phyloP scores from a whole-genome alignment of 2,888 invertebrate species.

The Amphiduros pacificus region DNA sequence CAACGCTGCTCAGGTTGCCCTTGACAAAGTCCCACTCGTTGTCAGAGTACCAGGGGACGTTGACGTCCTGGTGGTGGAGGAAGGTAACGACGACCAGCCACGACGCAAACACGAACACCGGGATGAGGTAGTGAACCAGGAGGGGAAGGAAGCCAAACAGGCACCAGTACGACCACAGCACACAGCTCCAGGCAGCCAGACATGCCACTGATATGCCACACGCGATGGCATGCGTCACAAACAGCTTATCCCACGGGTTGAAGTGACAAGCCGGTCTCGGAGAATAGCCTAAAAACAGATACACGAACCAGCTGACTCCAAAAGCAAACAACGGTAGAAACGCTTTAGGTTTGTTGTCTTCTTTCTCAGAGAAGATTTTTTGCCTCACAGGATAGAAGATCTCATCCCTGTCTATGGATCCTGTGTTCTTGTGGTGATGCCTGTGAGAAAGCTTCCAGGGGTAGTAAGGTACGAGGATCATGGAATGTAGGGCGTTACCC shows the following conservation, averaged over 20 bases:
- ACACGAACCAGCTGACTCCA: slow-evolving; percentile 48
- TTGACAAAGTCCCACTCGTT: slow-evolving; percentile 49
- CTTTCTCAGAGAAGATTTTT: not conserved
- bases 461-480: slow-evolving; percentile 50
- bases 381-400: slow-evolving; percentile 53
- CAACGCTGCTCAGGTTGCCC: slow-evolving; percentile 55
- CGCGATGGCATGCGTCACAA: slow-evolving; percentile 30
- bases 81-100: slow-evolving; percentile 53
- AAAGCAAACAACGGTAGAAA: slow-evolving; percentile 29
- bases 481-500: slow-evolving; percentile 46
- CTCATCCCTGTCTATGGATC: slow-evolving; percentile 54
- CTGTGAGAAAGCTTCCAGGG: slow-evolving; percentile 52
- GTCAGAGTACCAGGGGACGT: slow-evolving; percentile 52
- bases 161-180: slow-evolving; percentile 32
- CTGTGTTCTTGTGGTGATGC: slow-evolving; percentile 51
- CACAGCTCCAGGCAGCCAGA: slow-evolving; percentile 32
- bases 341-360: not conserved
- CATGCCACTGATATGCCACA: slow-evolving; percentile 32
- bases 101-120: slow-evolving; percentile 46
- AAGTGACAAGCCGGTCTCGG: slow-evolving; percentile 45
- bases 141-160: slow-evolving; percentile 36
- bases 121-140: slow-evolving; percentile 42
- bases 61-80: slow-evolving; percentile 53
- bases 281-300: slow-evolving; percentile 46
- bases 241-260: slow-evolving; percentile 39